These are phyloP conservation scores for Stomorhina lunata DNA, from an alignment of 2,888 invertebrate species.

Conservation along the genomic window DNA sequence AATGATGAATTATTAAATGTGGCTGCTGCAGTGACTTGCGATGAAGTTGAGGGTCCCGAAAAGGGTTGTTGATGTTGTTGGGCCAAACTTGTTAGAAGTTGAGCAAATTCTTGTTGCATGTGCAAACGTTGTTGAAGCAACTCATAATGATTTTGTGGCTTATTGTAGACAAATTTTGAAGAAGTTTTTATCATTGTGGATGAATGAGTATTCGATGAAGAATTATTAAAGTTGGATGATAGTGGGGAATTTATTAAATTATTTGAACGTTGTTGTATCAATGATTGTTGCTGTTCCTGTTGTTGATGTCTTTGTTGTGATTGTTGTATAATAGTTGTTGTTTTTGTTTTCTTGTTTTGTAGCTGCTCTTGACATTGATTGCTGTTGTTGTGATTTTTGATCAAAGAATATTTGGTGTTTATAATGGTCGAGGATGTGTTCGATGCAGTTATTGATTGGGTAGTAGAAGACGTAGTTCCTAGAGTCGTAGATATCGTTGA, in stretches of 20 bases:
- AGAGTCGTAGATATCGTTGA: conserved; percentile 48
- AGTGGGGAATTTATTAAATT: conserved; percentile 51
- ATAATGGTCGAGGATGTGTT: conserved; percentile 34
- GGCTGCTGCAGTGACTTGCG: conserved; percentile 54
- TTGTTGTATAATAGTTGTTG: conserved; percentile 64
- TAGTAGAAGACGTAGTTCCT: conserved; percentile 41
- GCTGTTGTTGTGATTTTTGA: conserved; percentile 52
- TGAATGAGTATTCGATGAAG: conserved; percentile 37
- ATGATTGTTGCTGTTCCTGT: conserved; percentile 58
- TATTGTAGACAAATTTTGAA: conserved; percentile 76
- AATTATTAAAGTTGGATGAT: conserved; percentile 46
- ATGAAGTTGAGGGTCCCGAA: conserved; percentile 54
- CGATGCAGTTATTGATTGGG: conserved; percentile 64
- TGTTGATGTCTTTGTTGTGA: conserved; percentile 57
- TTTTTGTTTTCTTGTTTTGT: conserved; percentile 57
- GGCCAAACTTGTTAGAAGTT: conserved; percentile 74
- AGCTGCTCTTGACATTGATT: conserved; percentile 56
- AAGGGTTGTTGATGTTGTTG: conserved; percentile 61
- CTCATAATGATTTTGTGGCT: conserved; percentile 76
- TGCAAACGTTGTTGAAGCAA: conserved; percentile 75
- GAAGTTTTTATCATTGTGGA: conserved; percentile 72
- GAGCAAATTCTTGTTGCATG: conserved; percentile 76
- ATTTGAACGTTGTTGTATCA: conserved; percentile 56
- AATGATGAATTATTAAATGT: conserved; percentile 52
- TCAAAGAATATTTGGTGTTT: conserved; percentile 45